A percentile compares a stretch with the other conserved stretches of the same genome.
Conservation (phyloP, 2,888 invertebrate species). For the Alsophila aescularia region DNA sequence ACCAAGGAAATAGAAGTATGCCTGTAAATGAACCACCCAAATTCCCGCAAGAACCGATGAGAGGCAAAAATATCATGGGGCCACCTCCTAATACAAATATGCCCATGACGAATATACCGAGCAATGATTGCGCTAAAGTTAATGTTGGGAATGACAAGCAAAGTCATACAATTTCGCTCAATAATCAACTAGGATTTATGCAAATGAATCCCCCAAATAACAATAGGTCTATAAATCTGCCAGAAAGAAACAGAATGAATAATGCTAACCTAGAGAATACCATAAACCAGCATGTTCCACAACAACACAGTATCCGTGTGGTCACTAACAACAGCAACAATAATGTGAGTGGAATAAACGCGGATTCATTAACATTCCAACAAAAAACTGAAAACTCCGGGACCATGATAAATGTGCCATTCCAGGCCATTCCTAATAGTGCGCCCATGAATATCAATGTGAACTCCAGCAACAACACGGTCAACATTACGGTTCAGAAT, state of each 20-base stretch:
- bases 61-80: conserved; percentile 76
- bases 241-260: conserved; percentile 72
- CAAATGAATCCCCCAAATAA: conserved; percentile 77
- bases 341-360: conserved; percentile 61
- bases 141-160: conserved; percentile 72
- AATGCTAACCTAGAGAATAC: conserved; percentile 67
- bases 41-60: conserved; percentile 67
- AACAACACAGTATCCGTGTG: conserved; percentile 78
- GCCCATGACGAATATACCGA: conserved; percentile 62
- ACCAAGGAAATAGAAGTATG: conserved; percentile 66
- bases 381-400: conserved; percentile 71
- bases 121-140: conserved; percentile 73
- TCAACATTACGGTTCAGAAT: conserved; percentile 79
- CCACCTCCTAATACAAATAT: conserved; percentile 61
- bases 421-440: conserved; percentile 80
- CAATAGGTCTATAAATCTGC: conserved; percentile 73
- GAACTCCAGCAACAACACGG: conserved; percentile 79
- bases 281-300: conserved; percentile 71
- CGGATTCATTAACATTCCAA: conserved; percentile 72
- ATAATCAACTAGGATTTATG: conserved; percentile 77
- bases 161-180: conserved; percentile 66
- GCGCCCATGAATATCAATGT: conserved; percentile 82
- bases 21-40: conserved; percentile 68
- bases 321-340: conserved; percentile 71
- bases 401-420: conserved; percentile 81